These are phyloP conservation scores for Hyposoter didymator DNA, from an alignment of 2,888 invertebrate genomes.

Conservation along the genomic window DNA sequence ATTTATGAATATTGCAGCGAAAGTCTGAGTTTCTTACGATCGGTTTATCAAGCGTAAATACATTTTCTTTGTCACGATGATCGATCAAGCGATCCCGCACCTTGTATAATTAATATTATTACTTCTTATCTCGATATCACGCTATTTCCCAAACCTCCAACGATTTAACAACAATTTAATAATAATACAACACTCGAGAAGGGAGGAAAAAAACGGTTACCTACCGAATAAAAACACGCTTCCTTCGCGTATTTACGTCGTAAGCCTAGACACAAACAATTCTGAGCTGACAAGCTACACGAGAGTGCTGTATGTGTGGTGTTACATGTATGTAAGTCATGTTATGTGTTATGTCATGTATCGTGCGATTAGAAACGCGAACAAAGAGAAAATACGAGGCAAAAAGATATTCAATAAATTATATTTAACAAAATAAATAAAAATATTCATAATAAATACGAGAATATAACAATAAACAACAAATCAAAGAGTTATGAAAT, in stretches of 20 bases:
- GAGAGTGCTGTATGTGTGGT: constrained; percentile 81
- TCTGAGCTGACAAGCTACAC: constrained; percentile 62
- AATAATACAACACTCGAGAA: neutral
- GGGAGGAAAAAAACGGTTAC: neutral
- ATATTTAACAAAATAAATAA: neutral
- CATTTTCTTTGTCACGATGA: constrained; percentile 57
- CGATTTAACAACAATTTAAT: neutral
- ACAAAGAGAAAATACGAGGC: constrained; percentile 11
- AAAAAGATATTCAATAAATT: constrained; percentile 24
- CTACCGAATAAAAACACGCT: constrained; percentile 68
- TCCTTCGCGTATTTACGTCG: constrained; percentile 78
- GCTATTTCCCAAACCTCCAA: constrained; percentile 61
- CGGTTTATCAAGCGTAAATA: constrained; percentile 29
- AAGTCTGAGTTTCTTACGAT: constrained; percentile 56
- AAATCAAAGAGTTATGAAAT: constrained; percentile 67
- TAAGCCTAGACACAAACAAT: constrained; percentile 68
- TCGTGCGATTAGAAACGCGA: constrained; percentile 77
- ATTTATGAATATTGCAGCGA: neutral
- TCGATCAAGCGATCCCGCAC: constrained; percentile 60
- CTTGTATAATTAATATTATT: constrained; percentile 56
- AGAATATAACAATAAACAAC: constrained; percentile 46
- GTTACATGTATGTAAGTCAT: constrained; percentile 82
- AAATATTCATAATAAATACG: neutral
- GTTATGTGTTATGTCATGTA: constrained; percentile 82
- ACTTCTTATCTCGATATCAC: constrained; percentile 61